Conservation (phyloP, 1,140 invertebrate species). For the Caenorhabditis inopinata region DNA sequence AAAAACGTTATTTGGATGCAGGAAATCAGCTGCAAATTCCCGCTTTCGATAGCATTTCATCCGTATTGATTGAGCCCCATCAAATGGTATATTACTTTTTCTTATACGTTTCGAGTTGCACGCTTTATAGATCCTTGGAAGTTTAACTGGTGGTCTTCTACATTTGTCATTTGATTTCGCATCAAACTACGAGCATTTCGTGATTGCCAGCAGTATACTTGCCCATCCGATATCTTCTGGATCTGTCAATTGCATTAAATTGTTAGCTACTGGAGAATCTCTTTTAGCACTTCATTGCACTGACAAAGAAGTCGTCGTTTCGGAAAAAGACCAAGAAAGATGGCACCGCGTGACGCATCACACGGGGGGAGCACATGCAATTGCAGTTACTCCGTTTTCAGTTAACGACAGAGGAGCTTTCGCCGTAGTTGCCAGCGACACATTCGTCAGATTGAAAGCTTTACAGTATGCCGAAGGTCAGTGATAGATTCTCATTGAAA, state of each 20-base stretch:
- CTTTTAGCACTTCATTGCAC: slow-evolving; percentile 24
- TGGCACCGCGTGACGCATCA: slow-evolving; percentile 37
- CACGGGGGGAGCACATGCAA: slow-evolving; percentile 2
- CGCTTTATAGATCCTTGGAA: slow-evolving; percentile 38
- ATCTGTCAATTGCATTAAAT: slow-evolving; percentile 1
- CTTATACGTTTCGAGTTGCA: not conserved
- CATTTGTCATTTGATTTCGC: slow-evolving; percentile 29
- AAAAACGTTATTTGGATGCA: slow-evolving; percentile 40
- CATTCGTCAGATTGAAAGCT: slow-evolving; percentile 18
- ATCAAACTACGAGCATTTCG: slow-evolving; percentile 27
- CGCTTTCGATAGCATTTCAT: slow-evolving; percentile 37
- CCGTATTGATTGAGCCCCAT: slow-evolving; percentile 34
- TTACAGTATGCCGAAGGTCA: slow-evolving; percentile 33
- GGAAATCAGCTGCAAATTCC: slow-evolving; percentile 28
- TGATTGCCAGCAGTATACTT: slow-evolving; percentile 19
- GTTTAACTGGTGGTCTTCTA: slow-evolving; percentile 39
- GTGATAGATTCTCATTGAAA: not conserved
- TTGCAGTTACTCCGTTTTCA: slow-evolving; percentile 36
- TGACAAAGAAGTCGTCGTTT: slow-evolving; percentile 23
- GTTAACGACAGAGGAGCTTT: slow-evolving; percentile 35
- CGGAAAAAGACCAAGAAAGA: slow-evolving; percentile 37
- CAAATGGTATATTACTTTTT: slow-evolving; percentile 1
- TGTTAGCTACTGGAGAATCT: not conserved
- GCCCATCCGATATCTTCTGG: slow-evolving; percentile 36
- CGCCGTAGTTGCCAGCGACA: slow-evolving; percentile 15